Conservation (phyloP, 2,797 vertebrate genomes). For the Ataeniobius toweri region DNA sequence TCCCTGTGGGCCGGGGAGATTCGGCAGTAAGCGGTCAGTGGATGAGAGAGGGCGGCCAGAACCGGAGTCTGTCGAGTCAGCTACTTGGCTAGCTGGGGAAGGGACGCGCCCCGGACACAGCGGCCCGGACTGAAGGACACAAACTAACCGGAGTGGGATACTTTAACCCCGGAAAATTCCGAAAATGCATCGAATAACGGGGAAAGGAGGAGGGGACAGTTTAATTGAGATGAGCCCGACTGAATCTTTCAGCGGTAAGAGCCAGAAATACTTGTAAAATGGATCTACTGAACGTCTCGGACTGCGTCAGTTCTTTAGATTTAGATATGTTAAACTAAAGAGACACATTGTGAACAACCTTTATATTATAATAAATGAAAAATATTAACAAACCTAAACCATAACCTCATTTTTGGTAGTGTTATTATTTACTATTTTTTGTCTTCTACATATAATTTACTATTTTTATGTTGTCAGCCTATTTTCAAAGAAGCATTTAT, state of each 20-base stretch:
- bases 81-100: background rate
- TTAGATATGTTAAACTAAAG: background rate
- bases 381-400: background rate
- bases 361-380: background rate
- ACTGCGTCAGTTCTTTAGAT: background rate
- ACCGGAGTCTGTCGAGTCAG: background rate
- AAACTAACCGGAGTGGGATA: background rate
- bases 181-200: slow-evolving; percentile 74
- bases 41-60: slow-evolving; percentile 15
- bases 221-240: slow-evolving; percentile 81
- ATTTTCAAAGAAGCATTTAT: no score
- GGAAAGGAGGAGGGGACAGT: slow-evolving; percentile 63
- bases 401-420: background rate
- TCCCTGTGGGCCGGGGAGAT: slow-evolving; percentile 21
- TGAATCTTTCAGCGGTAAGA: slow-evolving; percentile 64
- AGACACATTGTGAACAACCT: background rate
- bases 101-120: background rate
- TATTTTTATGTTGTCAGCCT: no score
- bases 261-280: background rate
- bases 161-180: background rate
- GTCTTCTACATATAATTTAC: background rate
- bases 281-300: background rate
- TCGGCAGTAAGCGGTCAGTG: slow-evolving; percentile 27
- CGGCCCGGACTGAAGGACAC: background rate
- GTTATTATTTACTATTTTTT: background rate